A percentile compares a stretch with the other conserved stretches of the same genome.
These are phyloP conservation scores for Meteorus cinctellus DNA, from an alignment of 2,888 invertebrate genomes.

Conservation along the genomic window DNA sequence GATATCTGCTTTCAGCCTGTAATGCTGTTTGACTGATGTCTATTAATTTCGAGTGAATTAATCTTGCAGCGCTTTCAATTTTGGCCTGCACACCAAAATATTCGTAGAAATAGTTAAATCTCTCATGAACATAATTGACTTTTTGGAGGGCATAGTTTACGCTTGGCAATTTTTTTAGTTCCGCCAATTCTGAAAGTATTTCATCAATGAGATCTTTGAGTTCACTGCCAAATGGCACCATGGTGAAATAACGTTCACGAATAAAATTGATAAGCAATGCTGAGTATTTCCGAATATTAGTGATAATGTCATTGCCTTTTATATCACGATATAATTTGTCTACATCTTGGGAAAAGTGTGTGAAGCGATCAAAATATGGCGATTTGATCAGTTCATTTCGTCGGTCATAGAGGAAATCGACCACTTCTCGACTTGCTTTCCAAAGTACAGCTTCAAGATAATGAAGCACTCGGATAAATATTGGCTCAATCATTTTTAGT, in stretches of 20 bases:
- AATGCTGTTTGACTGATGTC: conserved; percentile 86
- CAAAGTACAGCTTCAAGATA: conserved; percentile 84
- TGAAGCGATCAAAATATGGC: conserved; percentile 86
- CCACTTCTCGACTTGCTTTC: conserved; percentile 83
- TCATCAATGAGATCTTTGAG: conserved; percentile 79
- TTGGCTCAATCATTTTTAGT: conserved; percentile 84
- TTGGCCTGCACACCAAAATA: conserved; percentile 85
- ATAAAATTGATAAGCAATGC: conserved; percentile 80
- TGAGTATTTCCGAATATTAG: conserved; percentile 86
- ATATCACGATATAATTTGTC: conserved; percentile 87
- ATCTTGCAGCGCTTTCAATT: conserved; percentile 78
- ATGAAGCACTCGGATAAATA: conserved; percentile 84
- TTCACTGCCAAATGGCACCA: conserved; percentile 82
- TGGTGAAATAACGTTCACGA: conserved; percentile 80
- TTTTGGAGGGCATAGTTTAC: conserved; percentile 77
- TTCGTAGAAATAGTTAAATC: conserved; percentile 83
- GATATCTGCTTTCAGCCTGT: conserved; percentile 86
- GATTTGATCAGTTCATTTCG: conserved; percentile 86
- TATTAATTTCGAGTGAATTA: conserved; percentile 82
- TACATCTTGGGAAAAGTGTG: conserved; percentile 86
- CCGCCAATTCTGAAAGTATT: conserved; percentile 78
- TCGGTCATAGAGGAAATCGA: conserved; percentile 87
- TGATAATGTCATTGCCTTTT: conserved; percentile 84
- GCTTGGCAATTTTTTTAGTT: conserved; percentile 78
- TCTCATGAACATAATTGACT: conserved; percentile 78